Percentiles rank a stretch among this genome's conserved stretches.
Evolutionary conservation across 2,888 invertebrate species (phyloP).

Genomic region (Onchidella celtica): DNA sequence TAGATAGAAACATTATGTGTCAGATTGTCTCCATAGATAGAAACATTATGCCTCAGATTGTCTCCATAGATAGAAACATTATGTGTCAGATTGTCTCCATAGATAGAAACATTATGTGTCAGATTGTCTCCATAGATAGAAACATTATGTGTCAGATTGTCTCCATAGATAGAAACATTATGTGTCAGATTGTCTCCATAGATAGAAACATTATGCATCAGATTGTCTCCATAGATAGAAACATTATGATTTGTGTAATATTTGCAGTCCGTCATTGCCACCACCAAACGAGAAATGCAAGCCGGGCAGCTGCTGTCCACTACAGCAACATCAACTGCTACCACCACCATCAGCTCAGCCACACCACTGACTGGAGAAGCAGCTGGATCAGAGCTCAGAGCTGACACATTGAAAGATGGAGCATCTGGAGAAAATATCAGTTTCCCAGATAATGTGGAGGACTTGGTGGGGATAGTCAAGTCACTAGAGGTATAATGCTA

Average conservation of each 20-base stretch:
- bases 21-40: too few species aligned
- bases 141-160: too few species aligned
- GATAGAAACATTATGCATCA: too few species aligned
- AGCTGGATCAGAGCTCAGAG: background rate
- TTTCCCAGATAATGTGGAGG: slow-evolving; percentile 41
- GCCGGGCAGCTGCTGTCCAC: background rate
- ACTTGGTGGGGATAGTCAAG: slow-evolving; percentile 18
- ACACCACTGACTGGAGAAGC: background rate
- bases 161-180: background rate
- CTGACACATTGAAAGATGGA: background rate
- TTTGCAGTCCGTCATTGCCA: slow-evolving; percentile 36
- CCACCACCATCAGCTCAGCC: background rate
- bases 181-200: background rate
- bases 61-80: too few species aligned
- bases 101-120: too few species aligned
- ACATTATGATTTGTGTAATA: too few species aligned
- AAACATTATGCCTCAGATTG: too few species aligned
- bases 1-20: too few species aligned
- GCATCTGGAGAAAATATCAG: background rate
- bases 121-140: too few species aligned
- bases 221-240: too few species aligned
- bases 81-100: too few species aligned
- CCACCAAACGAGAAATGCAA: slow-evolving; percentile 34
- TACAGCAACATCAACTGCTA: background rate
- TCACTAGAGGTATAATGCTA: slow-evolving; percentile 25